These are phyloP conservation scores for Mormyrus proboscirostris DNA, from an alignment of 2,797 vertebrate genomes.

Conservation along the genomic window DNA sequence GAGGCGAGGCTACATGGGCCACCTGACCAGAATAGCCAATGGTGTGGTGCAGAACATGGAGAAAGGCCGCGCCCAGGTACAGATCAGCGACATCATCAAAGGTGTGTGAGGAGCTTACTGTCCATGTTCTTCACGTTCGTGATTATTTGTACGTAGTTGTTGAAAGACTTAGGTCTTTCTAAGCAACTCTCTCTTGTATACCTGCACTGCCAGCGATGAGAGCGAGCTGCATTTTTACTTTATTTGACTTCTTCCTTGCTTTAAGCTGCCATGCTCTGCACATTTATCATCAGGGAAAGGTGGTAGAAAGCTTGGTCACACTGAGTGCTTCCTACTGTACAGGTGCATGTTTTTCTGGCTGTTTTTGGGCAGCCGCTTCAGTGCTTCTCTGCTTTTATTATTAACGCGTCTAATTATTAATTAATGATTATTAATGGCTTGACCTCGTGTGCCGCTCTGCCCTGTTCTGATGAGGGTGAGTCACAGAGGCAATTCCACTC, in stretches of 20 bases:
- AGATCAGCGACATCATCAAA: slow-evolving; percentile 80
- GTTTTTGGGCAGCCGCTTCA: background rate
- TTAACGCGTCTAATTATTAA: background rate
- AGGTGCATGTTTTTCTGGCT: background rate
- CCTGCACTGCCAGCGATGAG: background rate
- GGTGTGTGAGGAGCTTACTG: slow-evolving; percentile 52
- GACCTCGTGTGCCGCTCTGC: background rate
- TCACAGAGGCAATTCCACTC: background rate
- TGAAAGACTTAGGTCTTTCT: background rate
- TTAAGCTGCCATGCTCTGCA: background rate
- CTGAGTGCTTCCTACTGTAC: background rate
- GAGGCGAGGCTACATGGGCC: slow-evolving; percentile 94
- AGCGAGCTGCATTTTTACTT: background rate
- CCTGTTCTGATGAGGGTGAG: background rate
- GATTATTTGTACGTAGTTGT: background rate
- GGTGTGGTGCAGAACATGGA: slow-evolving; percentile 86
- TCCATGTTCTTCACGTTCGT: background rate
- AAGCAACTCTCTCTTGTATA: background rate
- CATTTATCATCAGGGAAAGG: background rate
- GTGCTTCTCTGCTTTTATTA: background rate
- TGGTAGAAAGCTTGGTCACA: background rate
- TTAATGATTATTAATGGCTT: background rate
- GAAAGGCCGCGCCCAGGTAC: slow-evolving; percentile 77
- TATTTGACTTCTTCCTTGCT: background rate
- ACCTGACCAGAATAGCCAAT: slow-evolving; percentile 92